Evolutionary conservation across 2,113 vertebrate genomes (phyloP), one percentile per base, ranked within the genome.

Genomic region (Apeltes quadracus): DNA sequence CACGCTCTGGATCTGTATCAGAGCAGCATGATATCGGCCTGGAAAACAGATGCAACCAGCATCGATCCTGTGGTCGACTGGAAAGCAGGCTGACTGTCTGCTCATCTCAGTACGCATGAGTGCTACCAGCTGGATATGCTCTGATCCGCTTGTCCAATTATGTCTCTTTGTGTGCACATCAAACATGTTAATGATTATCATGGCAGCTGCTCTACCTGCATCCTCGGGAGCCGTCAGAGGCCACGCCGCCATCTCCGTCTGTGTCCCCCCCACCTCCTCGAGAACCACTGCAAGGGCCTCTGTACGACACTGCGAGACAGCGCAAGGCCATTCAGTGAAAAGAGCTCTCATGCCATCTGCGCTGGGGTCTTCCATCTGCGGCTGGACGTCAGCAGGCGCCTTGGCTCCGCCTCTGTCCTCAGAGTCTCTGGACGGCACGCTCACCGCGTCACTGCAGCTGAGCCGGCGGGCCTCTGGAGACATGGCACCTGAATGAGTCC

Each of bases 251-350:
- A 96, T 83, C 32, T 92, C 86, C 65, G 78, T 69, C 75, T 96
- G 95, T 65, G 93, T 94, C 74, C 83, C 80, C 84, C 83, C 77
- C 74, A 92, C 72, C 22, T 92, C 85, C 64, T 92, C 73, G 78
- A 96, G 75, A 78, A 89, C 56, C 34, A 29, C 55, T 50, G 56
- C 79, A 34, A 90, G 51, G 34, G 69, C 74, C 3, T 92, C 76
- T 81, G 87, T 75, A 56, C 84, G 76, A 67, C 41, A 7, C 16
- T 25, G 46, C 16, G 16, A 55, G 63, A 41, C 32, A 27, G 46
- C 5, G 25, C 2, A 65, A 27, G 63, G 22, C 32, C 8, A 34
- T 16, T 46, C 0, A 46, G 29, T 61, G 25, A 15, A 66, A 63
- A 36, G 15, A 51, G 7, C 48, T 41, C 84, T 86, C 2, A 89